Evolutionary conservation across 2,797 vertebrate genomes (phyloP), one percentile per base, ranked within the genome.

Genomic region (Hapalemur alaotrensis): DNA sequence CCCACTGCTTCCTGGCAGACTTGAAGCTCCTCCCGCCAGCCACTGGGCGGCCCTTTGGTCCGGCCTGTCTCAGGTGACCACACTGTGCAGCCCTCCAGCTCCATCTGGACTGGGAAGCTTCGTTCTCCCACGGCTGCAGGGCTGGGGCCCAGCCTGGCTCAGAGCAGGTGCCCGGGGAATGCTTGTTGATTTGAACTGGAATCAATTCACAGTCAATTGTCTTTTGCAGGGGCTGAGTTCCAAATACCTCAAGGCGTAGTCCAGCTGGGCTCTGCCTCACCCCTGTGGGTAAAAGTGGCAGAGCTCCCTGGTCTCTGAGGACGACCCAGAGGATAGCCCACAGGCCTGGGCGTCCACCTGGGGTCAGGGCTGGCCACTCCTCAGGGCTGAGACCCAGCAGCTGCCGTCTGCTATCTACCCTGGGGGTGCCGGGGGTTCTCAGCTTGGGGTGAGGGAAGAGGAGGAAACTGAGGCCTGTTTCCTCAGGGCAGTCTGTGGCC

Each of bases 11-110:
- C 22, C 35, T 2, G 35, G 17, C 1, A 2, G 52, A 7, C 25
- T 7, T 0, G 0, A 17, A 25, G 80, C 14, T 38, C 57, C 22
- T 30, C 22, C 25, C 10, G 18, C 69, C 11, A 13, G 30, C 2
- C 0, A 0, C 65, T 1, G 28, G 38, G 43, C 20, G 7, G 13
- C 30, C 18, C 35, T 15, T 7, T 15, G 20, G 18, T 48, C 43
- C 43, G 43, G 7, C 22, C 25, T 79, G 30, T 7, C 25, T 22
- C 35, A 72, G 43, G 10, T 10, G 72, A 65, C 2, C 48, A 17
- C 25, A 3, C 32, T 4, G 11, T 20, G 6, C 20, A 57, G 18
- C 22, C 20, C 18, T 43, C 8, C 10, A 1, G 41, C 59, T 78
- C 48, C 7, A 1, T 22, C 85, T 69, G 28, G 25, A 28, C 35